Evolutionary conservation across 2,797 vertebrate species (phyloP), one percentile per base, ranked within the genome.

Genomic region (Channallabes apus): DNA sequence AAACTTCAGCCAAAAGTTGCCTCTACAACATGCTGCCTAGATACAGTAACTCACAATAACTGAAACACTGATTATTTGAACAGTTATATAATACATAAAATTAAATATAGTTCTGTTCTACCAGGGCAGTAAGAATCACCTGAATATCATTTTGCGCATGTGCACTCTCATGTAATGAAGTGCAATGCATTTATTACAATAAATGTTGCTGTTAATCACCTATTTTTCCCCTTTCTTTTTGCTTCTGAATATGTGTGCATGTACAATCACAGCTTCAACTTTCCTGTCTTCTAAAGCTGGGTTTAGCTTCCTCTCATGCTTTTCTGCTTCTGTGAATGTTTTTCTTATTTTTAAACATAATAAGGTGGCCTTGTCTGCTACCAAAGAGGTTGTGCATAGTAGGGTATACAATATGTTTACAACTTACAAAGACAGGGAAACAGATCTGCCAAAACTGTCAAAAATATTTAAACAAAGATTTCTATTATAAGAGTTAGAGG

Each of bases 21-120:
- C 77, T 62, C 24, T 62, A 79, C 59, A 79, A 6, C 89, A 87
- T 88, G 24, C 85, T 79, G 78, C 80, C 76, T 68, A 18, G 77
- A 79, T 62, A 59, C 75, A 77, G 54, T 24, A 35, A 32, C 75
- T 77, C 54, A 24, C 54, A 59, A 20, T 32, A 59, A 22, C 75
- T 35, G 54, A 77, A 77, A 77, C 56, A 35, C 27, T 56, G 75
- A 32, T 73, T 51, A 73, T 41, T 51, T 62, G 77, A 41, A 79
- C 77, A 79, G 59, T 79, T 79, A 79, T 79, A 27, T 79, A 79
- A 79, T 35, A 79, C 32, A 79, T 59, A 27, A 64, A 79, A 79
- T 79, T 62, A 79, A 79, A 79, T 79, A 79, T 78, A 78, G 58
- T 62, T 64, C 77, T 79, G 24, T 46, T 41, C 41, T 27, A 79